These are phyloP conservation scores for Notiomystis cincta DNA, from an alignment of 2,113 vertebrate species.

Conservation along the genomic window DNA sequence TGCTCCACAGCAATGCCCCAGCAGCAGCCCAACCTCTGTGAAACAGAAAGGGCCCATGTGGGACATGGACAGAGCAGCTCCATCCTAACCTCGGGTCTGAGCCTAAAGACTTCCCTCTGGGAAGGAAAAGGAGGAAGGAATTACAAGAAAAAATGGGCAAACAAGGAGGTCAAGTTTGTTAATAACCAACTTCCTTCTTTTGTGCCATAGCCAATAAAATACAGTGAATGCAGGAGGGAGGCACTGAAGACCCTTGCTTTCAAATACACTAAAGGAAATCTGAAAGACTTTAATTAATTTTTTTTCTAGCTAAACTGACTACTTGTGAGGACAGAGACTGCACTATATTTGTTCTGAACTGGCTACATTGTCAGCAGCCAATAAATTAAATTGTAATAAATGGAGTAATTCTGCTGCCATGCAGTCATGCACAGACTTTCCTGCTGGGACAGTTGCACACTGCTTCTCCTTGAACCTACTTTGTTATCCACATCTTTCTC, in stretches of 20 bases:
- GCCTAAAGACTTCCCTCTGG: background rate
- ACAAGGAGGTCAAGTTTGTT: background rate
- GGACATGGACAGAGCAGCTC: background rate
- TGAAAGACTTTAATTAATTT: background rate
- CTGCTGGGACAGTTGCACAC: background rate
- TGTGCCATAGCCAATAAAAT: background rate
- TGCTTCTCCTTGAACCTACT: background rate
- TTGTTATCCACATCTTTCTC: background rate
- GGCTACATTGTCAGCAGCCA: background rate
- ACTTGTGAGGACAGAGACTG: background rate
- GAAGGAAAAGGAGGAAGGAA: background rate
- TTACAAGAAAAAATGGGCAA: background rate
- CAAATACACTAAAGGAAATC: background rate
- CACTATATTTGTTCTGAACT: conserved; percentile 5
- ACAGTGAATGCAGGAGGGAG: background rate
- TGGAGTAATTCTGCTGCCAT: background rate
- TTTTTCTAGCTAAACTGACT: background rate
- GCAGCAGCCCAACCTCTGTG: background rate
- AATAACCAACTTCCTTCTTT: background rate
- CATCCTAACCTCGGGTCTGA: background rate
- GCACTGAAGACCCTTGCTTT: background rate
- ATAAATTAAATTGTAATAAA: conserved; percentile 24
- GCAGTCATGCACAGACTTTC: background rate
- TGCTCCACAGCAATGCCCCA: background rate
- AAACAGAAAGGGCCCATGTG: background rate